Conservation (phyloP, 2,113 vertebrate genomes). For the Barbus barbus region DNA sequence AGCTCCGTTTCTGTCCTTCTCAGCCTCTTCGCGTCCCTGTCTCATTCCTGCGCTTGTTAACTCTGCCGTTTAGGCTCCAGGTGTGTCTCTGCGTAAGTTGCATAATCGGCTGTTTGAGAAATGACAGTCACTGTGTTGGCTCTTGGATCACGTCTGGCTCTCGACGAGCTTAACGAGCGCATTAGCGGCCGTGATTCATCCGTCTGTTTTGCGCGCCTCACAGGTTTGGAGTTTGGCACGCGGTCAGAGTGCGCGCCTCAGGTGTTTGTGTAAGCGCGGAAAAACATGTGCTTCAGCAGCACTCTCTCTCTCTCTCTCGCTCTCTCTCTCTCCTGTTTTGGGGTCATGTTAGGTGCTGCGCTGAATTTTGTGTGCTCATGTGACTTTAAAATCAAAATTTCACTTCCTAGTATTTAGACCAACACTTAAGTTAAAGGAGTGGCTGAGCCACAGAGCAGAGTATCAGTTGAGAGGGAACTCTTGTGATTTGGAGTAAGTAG, state of each 20-base stretch:
- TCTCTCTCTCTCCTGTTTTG: not conserved
- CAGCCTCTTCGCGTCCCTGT: not conserved
- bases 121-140: conserved; percentile 69
- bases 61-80: conserved; percentile 47
- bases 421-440: not conserved
- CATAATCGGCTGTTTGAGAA: conserved; percentile 78
- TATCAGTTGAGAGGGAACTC: not conserved
- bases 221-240: conserved; percentile 53
- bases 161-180: conserved; percentile 46
- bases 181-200: conserved; percentile 72
- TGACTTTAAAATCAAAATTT: not conserved
- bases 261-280: conserved; percentile 35
- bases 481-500: not conserved
- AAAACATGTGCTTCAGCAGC: conserved; percentile 23
- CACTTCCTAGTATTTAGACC: not conserved
- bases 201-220: conserved; percentile 58
- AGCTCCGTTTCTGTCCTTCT: conserved; percentile 71
- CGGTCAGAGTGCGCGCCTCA: conserved; percentile 16
- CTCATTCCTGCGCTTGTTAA: not conserved
- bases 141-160: conserved; percentile 74
- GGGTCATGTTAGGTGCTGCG: conserved; percentile 31
- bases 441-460: not conserved
- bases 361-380: not conserved
- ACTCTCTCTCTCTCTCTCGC: not conserved
- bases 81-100: conserved; percentile 57